Conservation (phyloP, 1,140 invertebrate genomes). For the Plodia interpunctella region DNA sequence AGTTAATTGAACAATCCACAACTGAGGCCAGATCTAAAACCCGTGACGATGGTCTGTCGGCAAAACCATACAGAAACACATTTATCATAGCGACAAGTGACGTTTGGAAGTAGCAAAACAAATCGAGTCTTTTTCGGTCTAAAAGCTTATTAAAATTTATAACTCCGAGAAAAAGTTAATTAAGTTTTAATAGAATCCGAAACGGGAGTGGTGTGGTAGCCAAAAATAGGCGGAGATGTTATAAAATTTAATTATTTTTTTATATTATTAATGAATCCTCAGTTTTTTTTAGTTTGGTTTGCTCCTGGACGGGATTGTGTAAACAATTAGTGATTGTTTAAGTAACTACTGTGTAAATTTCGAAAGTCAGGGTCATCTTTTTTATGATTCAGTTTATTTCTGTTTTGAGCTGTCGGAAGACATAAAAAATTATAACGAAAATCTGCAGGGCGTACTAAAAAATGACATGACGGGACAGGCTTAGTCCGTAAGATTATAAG, state of each 20-base stretch:
- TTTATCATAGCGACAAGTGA: conserved; percentile 70
- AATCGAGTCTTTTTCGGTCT: conserved; percentile 58
- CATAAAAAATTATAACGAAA: too few species aligned
- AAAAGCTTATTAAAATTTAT: conserved; percentile 67
- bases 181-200: conserved; percentile 76
- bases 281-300: conserved; percentile 39
- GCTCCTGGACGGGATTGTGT: conserved; percentile 49
- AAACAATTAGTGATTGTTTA: conserved; percentile 47
- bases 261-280: conserved; percentile 47
- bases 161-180: conserved; percentile 71
- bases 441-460: conserved; percentile 8
- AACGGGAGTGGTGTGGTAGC: conserved; percentile 72
- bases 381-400: too few species aligned
- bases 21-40: conserved; percentile 16
- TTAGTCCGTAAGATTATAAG: not conserved
- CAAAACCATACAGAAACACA: conserved; percentile 47
- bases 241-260: conserved; percentile 73
- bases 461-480: not conserved
- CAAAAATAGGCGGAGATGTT: conserved; percentile 74
- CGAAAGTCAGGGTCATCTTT: too few species aligned
- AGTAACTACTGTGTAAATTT: conserved; percentile 17
- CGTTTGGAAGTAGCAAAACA: conserved; percentile 74
- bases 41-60: conserved; percentile 55
- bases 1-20: conserved; percentile 5
- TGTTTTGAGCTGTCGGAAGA: too few species aligned